Percentiles rank a stretch among this genome's conserved stretches.
phyloP scores from a whole-genome alignment of 2,797 vertebrate species.

The Pempheris klunzingeri region DNA sequence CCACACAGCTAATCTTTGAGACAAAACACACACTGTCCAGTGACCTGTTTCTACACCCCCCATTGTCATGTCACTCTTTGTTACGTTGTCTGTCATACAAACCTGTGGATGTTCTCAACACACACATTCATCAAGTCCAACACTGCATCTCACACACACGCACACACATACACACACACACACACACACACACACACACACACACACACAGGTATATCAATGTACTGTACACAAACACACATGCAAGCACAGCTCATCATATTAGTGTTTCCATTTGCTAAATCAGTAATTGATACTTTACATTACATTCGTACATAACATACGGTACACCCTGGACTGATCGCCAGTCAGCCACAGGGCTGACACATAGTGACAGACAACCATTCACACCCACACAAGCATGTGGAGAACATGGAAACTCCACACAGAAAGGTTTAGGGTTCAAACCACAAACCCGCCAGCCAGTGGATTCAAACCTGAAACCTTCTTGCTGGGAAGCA shows the following conservation, averaged over 20 bases:
- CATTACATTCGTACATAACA: too few species aligned
- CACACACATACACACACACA: constrained; percentile 20
- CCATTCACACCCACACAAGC: too few species aligned
- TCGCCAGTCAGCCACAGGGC: too few species aligned
- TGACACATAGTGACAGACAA: too few species aligned
- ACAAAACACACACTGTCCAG: constrained; percentile 67
- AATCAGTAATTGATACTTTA: background rate
- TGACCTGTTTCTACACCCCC: constrained; percentile 74
- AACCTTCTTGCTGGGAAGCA: too few species aligned
- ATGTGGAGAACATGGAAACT: too few species aligned
- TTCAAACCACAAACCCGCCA: too few species aligned
- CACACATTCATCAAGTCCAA: constrained; percentile 61
- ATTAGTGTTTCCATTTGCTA: background rate
- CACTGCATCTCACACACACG: constrained; percentile 14
- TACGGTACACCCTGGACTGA: too few species aligned
- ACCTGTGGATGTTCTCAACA: constrained; percentile 75
- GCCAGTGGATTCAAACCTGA: too few species aligned
- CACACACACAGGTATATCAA: background rate
- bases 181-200: constrained; percentile 17
- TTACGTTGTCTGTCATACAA: constrained; percentile 60
- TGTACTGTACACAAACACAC: background rate
- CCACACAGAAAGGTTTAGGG: too few species aligned
- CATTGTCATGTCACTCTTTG: constrained; percentile 42
- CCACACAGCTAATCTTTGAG: constrained; percentile 50
- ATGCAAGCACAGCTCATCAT: background rate